These are phyloP conservation scores for Xiphophorus maculatus DNA, from an alignment of 2,113 vertebrate species.

Conservation along the genomic window DNA sequence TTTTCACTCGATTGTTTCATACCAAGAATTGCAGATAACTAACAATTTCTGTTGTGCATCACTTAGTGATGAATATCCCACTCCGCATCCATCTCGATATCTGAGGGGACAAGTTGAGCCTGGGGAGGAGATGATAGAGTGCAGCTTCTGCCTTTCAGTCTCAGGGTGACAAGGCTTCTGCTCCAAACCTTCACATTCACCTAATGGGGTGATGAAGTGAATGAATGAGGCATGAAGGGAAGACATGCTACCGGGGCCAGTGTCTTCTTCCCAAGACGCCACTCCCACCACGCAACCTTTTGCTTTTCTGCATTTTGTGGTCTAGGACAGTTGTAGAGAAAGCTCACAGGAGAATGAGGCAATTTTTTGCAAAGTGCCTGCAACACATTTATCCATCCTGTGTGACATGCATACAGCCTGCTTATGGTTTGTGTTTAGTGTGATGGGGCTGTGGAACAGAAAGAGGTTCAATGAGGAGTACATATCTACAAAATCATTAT, in stretches of 20 bases:
- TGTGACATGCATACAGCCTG: constrained; percentile 39
- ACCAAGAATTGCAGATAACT: constrained; percentile 6
- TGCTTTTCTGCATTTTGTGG: constrained; percentile 43
- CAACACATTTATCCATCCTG: constrained; percentile 67
- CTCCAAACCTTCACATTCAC: constrained; percentile 70
- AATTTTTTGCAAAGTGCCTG: constrained; percentile 71
- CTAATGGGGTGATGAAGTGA: constrained; percentile 81
- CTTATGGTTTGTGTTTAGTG: constrained; percentile 42
- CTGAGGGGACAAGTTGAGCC: constrained; percentile 30
- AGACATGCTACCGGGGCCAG: constrained; percentile 71
- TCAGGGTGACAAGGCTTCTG: constrained; percentile 70
- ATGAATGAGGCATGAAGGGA: constrained; percentile 78
- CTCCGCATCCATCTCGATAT: constrained; percentile 21
- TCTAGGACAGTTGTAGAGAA: constrained; percentile 57
- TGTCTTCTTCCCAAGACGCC: constrained; percentile 61
- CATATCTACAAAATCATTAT: constrained; percentile 43
- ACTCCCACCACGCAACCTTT: constrained; percentile 60
- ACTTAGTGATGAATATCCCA: background rate
- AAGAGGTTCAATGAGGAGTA: constrained; percentile 21
- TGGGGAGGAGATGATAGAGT: constrained; percentile 66
- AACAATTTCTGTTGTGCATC: constrained; percentile 1
- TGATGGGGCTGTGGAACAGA: constrained; percentile 10
- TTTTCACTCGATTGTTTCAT: constrained; percentile 23
- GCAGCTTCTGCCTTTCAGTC: constrained; percentile 65
- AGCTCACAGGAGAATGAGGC: constrained; percentile 65